Evolutionary conservation across 2,888 invertebrate genomes (phyloP), one percentile per base, ranked within the genome.

Genomic region (Eustalomyia histrio): DNA sequence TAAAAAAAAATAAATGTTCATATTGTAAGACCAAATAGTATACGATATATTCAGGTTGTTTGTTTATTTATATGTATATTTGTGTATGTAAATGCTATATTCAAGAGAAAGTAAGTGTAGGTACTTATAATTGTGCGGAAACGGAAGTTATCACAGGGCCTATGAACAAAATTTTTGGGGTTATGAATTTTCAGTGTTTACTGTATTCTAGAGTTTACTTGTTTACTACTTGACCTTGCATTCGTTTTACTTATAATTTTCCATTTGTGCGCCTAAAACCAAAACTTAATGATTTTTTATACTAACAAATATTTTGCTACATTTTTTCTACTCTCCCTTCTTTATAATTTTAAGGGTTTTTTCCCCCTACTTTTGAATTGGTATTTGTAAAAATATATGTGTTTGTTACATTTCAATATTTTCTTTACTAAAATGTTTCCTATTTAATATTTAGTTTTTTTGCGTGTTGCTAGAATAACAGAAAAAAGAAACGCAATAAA

Each of bases 211-310:
- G 47, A 21, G 57, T 74, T 74, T 69, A 64, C 74, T 79, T 58
- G 29, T 69, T 69, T 74, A 64, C 52, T 55, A 52, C 39, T 67
- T 67, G 65, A 79, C 78, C 78, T 73, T 79, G 47, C n/a, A 61
- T 53, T 58, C 50, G 72, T 65, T 65, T 61, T 55, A 47, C 61
- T 47, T 21, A 50, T 47, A 61, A 61, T 17, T 33, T 52, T 35
- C 35, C 12, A 55, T 43, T 47, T 29, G 18, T 35, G 9, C 16
- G 12, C 9, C 4, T 33, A 67, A 57, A 43, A 39, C 7, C 17
- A 58, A 65, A 21, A 14, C 29, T 12, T 39, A 6, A 47, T 47
- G n/a, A n/a, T 47, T 47, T 47, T 47, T 47, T 47, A 47, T 39
- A 12, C 2, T 1, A 39, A 14, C 39, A 39, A 1, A 39, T 35